phyloP scores from a whole-genome alignment of 2,113 vertebrate genomes.

The Malurus cyaneus region DNA sequence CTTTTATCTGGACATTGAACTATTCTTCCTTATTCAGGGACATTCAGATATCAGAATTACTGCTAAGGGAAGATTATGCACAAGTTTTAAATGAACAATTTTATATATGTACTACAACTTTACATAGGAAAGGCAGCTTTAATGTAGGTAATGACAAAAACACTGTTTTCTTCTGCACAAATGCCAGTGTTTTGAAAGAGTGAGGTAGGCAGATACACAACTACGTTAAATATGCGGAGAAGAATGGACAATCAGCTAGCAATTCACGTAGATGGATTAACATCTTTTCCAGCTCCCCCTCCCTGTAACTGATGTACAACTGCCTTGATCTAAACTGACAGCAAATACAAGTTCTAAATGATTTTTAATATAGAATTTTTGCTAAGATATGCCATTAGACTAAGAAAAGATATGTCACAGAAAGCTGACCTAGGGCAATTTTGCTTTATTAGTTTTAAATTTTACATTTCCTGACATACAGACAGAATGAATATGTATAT shows the following conservation, averaged over 20 bases:
- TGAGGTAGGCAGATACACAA: neutral
- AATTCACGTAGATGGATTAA: neutral
- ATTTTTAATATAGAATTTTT: neutral
- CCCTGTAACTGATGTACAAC: neutral
- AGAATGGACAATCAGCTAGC: neutral
- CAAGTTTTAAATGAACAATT: neutral
- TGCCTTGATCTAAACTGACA: neutral
- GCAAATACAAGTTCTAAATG: neutral
- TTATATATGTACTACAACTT: neutral
- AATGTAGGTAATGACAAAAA: neutral
- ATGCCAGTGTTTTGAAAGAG: neutral
- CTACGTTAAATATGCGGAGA: neutral
- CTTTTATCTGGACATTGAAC: neutral
- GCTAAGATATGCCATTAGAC: neutral
- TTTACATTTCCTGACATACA: neutral
- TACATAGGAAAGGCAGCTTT: neutral
- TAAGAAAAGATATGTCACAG: neutral
- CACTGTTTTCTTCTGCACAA: neutral
- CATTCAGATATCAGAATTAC: neutral
- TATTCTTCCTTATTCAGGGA: neutral
- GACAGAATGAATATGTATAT: neutral
- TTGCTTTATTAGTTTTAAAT: neutral
- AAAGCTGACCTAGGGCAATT: slow-evolving; percentile 8
- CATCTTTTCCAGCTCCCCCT: neutral
- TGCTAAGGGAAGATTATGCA: neutral